A percentile compares a stretch with the other conserved stretches of the same genome.
Evolutionary conservation across 2,113 vertebrate species (phyloP).

Genomic region (Bos javanicus): DNA sequence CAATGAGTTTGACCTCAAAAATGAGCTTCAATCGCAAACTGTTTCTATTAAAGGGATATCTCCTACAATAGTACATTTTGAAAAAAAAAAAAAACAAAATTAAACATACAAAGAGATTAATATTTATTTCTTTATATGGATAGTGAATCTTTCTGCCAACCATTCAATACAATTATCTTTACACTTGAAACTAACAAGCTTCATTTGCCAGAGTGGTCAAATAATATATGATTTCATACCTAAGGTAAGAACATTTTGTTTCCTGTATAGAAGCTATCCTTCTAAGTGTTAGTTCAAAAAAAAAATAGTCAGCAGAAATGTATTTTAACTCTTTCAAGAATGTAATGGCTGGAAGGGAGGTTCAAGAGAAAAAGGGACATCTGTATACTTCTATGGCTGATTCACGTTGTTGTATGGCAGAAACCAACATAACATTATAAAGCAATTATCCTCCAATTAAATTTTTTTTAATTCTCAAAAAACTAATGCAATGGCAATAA

Average conservation of each 20-base stretch:
- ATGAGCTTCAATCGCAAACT: neutral
- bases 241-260: neutral
- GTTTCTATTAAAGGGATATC: neutral
- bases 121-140: neutral
- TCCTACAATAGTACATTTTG: neutral
- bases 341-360: neutral
- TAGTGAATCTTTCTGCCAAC: neutral
- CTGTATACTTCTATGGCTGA: neutral
- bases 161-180: conserved; percentile 27
- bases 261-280: neutral
- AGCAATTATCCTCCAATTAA: neutral
- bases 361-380: neutral
- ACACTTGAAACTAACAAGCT: neutral
- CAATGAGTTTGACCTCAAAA: conserved; percentile 5
- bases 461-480: neutral
- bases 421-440: neutral
- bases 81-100: neutral
- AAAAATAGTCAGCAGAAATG: neutral
- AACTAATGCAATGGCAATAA: neutral
- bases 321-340: conserved; percentile 16
- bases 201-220: neutral
- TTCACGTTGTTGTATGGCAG: neutral
- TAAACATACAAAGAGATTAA: conserved; percentile 23
- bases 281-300: neutral
- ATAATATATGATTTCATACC: neutral